Evolutionary conservation across 2,113 vertebrate species (phyloP), one percentile per base, ranked within the genome.

Genomic region (Taurulus bubalis): DNA sequence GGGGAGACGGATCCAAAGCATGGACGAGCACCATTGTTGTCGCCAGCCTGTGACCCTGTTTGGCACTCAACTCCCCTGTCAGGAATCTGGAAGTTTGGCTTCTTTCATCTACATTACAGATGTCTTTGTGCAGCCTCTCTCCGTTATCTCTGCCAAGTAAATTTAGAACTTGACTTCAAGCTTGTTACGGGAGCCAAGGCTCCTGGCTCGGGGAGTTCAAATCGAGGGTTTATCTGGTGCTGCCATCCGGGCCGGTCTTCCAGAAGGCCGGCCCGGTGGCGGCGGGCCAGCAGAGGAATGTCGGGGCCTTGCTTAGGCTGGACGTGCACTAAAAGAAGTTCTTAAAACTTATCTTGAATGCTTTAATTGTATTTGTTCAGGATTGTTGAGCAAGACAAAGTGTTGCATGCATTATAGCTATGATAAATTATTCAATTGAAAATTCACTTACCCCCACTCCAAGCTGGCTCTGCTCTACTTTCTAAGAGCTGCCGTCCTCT

Each of bases 81-180:
- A 79, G 76, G 71, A 84, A 78, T 81, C 64, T 85, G 69, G 76
- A 79, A 2, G 49, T 63, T 87, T 63, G 69, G 71, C 79, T 71
- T 60, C 75, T 78, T 85, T 86, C 82, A 85, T 85, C 79, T 86
- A 85, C 51, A 76, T 85, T 85, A 81, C 81, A 64, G 80, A 90
- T 90, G 86, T 90, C 71, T 88, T 82, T 75, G 68, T 82, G 65
- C 73, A 75, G 70, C 68, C 59, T 68, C 34, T 82, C 68, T 78
- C 32, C 1, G 36, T 71, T 65, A 47, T 75, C 75, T 81, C 74
- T 40, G 81, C 80, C 80, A 83, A 90, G 77, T 74, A 81, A 83
- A 85, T 89, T 83, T 69, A 81, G 76, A 89, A 89, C 70, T 88
- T 71, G 51, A 86, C 73, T 87, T 89, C 30, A 87, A 79, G 73